Base-by-base conservation (phyloP, 2,797 vertebrate species). In the Valencia hispanica region DNA sequence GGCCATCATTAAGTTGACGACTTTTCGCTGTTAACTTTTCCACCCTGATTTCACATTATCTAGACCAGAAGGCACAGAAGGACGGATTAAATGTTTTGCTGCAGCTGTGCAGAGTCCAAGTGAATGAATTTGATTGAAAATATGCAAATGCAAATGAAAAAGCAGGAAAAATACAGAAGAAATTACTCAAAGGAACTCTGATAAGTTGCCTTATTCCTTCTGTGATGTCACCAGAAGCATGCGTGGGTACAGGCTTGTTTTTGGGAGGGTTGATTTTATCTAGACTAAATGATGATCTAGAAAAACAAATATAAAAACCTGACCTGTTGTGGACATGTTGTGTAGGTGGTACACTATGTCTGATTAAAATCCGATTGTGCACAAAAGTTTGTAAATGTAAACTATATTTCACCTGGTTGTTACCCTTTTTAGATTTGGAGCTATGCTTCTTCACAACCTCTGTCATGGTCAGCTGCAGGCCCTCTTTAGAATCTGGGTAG, bases 381-480 rank as follows among this genome's bases (percentile, higher is more conserved):
- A 25, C 1, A 2, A 65, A 2, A 39, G 4, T 12, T 25, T 12
- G 61, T 39, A 68, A 3, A n/a, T 27, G 17, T 66, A 41, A 66
- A 7, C 34, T 20, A 9, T 0, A 8, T 9, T 53, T 93, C 90
- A 97, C 97, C 97, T 98, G 97, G 89, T 98, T 99, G 93, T 96
- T 97, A 79, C 94, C 93, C 77, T 96, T 98, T 86, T 97, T 99
- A 48, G 97, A 96, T 91, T 97, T 99, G 74, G 97, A 95, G 89
- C 96, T 96, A 79, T 97, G 96, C 85, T 96, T 96, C 92, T 98
- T 99, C 68, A 97, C 90, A 53, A 99, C 97, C 78, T 99, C 96
- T 0, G 96, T 96, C 92, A 98, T 85, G 7, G 95, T 96, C 77
- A 99, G 86, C 82, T 94, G 96, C 78, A 99, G 95, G 63, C 93